Conservation (phyloP, 2,797 vertebrate species). For the Arctocebus calabarensis region DNA sequence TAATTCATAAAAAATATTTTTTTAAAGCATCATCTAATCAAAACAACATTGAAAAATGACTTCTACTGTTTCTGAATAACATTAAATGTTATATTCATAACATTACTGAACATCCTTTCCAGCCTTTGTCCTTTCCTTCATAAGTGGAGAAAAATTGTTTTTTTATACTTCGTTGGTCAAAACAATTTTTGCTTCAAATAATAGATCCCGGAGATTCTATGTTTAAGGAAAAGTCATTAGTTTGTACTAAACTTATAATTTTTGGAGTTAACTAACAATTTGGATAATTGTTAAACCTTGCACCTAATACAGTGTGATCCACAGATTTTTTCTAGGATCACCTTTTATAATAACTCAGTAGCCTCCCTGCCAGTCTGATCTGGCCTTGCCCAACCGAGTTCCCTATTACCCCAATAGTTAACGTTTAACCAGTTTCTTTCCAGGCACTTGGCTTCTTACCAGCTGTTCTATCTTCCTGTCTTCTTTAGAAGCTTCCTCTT, state of each 20-base stretch:
- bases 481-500: background rate
- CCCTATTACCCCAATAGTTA: background rate
- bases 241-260: background rate
- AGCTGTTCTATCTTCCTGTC: background rate
- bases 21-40: background rate
- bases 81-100: background rate
- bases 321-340: background rate
- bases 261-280: background rate
- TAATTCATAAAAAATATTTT: background rate
- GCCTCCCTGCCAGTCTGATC: background rate
- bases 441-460: background rate
- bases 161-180: background rate
- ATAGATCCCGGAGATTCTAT: background rate
- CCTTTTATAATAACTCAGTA: background rate
- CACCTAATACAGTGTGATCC: background rate
- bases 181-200: conserved; percentile 1
- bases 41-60: background rate
- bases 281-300: background rate
- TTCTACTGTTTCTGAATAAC: background rate
- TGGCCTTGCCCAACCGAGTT: background rate
- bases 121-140: background rate
- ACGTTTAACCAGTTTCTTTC: background rate
- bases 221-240: background rate
- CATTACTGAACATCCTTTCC: background rate
- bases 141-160: background rate